phyloP scores from a whole-genome alignment of 2,797 vertebrate species.

The Arnoldichthys spilopterus region DNA sequence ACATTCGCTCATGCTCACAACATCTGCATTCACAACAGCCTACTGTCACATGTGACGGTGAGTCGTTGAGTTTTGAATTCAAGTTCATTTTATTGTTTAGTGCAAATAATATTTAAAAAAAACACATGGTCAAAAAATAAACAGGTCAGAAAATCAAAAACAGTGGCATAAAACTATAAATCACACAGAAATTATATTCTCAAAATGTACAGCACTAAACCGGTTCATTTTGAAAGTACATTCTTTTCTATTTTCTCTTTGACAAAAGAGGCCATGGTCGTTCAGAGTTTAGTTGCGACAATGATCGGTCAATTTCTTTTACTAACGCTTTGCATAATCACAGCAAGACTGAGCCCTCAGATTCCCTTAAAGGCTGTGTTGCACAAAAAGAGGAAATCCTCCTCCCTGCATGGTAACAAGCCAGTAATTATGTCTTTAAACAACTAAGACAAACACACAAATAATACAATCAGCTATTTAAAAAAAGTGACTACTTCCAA shows the following conservation, averaged over 20 bases:
- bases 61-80: conserved; percentile 57
- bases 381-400: neutral
- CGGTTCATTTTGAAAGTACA: conserved; percentile 68
- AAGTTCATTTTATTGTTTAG: conserved; percentile 75
- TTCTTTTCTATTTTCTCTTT: conserved; percentile 56
- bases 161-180: conserved; percentile 45
- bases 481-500: neutral
- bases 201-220: conserved; percentile 63
- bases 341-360: conserved; percentile 25
- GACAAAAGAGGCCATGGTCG: conserved; percentile 21
- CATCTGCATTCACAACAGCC: neutral
- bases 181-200: conserved; percentile 65
- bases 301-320: conserved; percentile 9
- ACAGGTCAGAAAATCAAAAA: conserved; percentile 51
- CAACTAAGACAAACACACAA: conserved; percentile 1
- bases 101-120: conserved; percentile 74
- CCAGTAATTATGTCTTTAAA: conserved; percentile 25
- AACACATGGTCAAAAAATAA: conserved; percentile 62
- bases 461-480: conserved; percentile 20
- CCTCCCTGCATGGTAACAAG: neutral
- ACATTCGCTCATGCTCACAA: neutral
- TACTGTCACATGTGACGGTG: neutral
- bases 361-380: conserved; percentile 4
- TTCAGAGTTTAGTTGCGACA: conserved; percentile 9
- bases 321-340: conserved; percentile 35